Evolutionary conservation across 1,140 invertebrate species (phyloP), one percentile per base, ranked within the genome.

Genomic region (Dinothrombium tinctorium): DNA sequence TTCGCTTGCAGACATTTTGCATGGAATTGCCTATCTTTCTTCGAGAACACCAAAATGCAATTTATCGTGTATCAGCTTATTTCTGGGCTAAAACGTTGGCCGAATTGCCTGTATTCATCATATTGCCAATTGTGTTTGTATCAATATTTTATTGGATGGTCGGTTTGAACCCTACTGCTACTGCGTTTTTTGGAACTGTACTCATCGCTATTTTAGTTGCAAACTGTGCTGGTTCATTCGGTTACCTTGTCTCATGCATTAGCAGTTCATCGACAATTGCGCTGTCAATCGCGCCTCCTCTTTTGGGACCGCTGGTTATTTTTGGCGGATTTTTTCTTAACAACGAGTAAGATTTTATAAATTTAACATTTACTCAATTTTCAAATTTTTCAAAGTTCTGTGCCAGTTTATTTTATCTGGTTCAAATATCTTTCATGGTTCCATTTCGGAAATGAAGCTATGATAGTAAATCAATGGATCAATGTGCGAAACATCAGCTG

Each of bases 271-370:
- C 82, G 3, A 74, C 75, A 25, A 76, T 87, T 63, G 83, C 86
- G 0, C 59, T 90, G 4, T 78, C 81, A 0, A 65, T 94, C 37
- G 78, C 81, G 2, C 82, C 84, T 11, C 80, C 86, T 3, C 63
- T 90, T 17, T 72, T 92, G 37, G 81, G 92, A 44, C 87, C 89
- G 0, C 76, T 95, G 55, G 63, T 95, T 56, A 59, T 94, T 12
- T 92, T 94, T 56, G 86, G 84, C 37, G 89, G 89, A 31, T 95
- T 92, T 60, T 94, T 92, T 57, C 60, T 96, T 14, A 94, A 94
- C 55, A 72, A 72, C 17, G 72, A 69, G 73, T 84, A 66, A 71
- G 67, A 22, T 21, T 20, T 60, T 15, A 19, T 23, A 32, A 11
- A 36, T 33, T 28, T 14, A 49, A 25, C n/a, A 22, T 17, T 17